Evolutionary conservation across 1,140 invertebrate genomes (phyloP).

Genomic region (Sitophilus oryzae): DNA sequence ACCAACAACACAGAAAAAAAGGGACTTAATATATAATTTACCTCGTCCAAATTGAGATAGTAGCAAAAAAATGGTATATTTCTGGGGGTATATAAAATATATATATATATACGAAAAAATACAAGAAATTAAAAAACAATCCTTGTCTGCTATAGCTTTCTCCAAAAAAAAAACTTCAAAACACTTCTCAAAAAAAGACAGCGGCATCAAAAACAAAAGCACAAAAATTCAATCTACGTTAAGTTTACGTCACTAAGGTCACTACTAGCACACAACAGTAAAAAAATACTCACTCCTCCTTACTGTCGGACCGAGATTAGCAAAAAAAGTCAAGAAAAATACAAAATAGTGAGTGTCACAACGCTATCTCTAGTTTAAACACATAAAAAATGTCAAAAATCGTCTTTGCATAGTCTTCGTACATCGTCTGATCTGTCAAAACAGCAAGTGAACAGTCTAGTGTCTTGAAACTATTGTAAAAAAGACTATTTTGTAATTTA

Average conservation of each 20-base stretch:
- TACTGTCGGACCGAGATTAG: conserved; percentile 43
- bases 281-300: conserved; percentile 45
- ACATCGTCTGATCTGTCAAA: too few relatives aligned
- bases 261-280: conserved; percentile 43
- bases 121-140: conserved; percentile 9
- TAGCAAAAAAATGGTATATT: conserved; percentile 34
- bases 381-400: conserved; percentile 34
- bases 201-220: conserved; percentile 18
- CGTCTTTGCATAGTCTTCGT: too few relatives aligned
- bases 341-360: conserved; percentile 43
- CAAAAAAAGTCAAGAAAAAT: conserved; percentile 45
- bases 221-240: conserved; percentile 34
- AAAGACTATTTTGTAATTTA: too few relatives aligned
- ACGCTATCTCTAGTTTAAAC: conserved; percentile 36
- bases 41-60: conserved; percentile 40
- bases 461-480: too few relatives aligned
- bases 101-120: conserved; percentile 28
- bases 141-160: neutral
- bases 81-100: conserved; percentile 20
- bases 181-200: conserved; percentile 12
- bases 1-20: conserved; percentile 46
- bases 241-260: conserved; percentile 31
- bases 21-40: conserved; percentile 42
- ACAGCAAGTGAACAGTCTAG: too few relatives aligned
- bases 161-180: conserved; percentile 1